Conservation (phyloP, 1,140 invertebrate genomes). For the Drosophila ercepeae region DNA sequence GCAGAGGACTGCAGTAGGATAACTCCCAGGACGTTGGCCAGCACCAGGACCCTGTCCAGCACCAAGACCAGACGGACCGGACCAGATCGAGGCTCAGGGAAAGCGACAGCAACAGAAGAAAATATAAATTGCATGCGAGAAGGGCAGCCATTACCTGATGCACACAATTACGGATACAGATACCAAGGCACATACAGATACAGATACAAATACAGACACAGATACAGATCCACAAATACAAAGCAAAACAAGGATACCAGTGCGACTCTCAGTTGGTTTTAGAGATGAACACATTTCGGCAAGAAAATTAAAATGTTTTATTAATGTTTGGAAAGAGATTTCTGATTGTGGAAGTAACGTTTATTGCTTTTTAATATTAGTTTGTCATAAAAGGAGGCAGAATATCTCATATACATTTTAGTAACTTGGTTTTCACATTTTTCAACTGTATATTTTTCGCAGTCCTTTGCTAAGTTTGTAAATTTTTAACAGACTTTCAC, state of each 20-base stretch:
- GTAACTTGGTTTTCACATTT: too few relatives aligned
- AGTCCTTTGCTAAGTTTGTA: too few relatives aligned
- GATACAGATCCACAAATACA: slow-evolving; percentile 25
- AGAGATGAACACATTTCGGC: background rate
- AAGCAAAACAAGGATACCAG: slow-evolving; percentile 31
- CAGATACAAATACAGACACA: slow-evolving; percentile 8
- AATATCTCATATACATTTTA: too few relatives aligned
- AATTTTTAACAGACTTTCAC: too few relatives aligned
- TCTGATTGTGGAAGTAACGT: too few relatives aligned
- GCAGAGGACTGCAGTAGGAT: background rate
- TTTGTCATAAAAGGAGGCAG: too few relatives aligned
- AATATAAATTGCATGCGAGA: slow-evolving; percentile 80
- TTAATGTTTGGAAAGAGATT: background rate
- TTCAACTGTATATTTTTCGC: too few relatives aligned
- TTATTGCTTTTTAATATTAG: too few relatives aligned
- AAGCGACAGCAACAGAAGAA: slow-evolving; percentile 48
- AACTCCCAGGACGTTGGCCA: slow-evolving; percentile 11
- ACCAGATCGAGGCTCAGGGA: slow-evolving; percentile 41
- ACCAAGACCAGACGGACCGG: slow-evolving; percentile 20
- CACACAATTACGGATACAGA: slow-evolving; percentile 41
- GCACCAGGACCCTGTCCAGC: slow-evolving; percentile 1
- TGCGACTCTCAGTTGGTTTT: slow-evolving; percentile 1
- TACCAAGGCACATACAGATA: background rate
- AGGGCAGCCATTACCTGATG: slow-evolving; percentile 73
- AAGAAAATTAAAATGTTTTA: background rate